Conservation (phyloP, 2,113 vertebrate genomes). For the Dendropsophus ebraccatus region DNA sequence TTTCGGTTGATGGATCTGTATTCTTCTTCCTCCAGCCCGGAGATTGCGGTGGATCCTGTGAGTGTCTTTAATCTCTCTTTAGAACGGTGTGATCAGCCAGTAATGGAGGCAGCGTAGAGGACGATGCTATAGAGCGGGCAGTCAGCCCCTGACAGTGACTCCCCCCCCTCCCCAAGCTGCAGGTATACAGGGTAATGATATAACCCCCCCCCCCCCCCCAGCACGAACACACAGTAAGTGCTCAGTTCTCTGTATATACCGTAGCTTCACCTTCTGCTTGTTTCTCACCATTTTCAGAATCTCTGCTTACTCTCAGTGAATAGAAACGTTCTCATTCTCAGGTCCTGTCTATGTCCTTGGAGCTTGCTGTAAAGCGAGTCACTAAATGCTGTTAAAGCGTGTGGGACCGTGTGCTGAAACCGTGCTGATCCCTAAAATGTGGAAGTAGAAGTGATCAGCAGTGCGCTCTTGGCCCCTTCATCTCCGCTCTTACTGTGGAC, state of each 20-base stretch:
- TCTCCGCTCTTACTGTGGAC: too few species aligned
- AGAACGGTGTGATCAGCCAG: not conserved
- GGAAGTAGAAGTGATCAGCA: too few species aligned
- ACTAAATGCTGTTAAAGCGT: too few species aligned
- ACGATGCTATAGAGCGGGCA: not conserved
- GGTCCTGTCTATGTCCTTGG: too few species aligned
- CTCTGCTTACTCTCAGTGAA: too few species aligned
- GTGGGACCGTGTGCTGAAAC: too few species aligned
- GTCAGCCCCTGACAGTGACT: too few species aligned
- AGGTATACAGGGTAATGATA: not conserved
- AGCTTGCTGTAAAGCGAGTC: too few species aligned
- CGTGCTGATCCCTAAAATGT: too few species aligned
- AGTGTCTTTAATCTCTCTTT: not conserved
- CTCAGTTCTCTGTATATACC: not conserved
- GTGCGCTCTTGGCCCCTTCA: too few species aligned
- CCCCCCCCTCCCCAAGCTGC: not conserved
- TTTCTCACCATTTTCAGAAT: too few species aligned
- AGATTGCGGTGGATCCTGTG: not conserved
- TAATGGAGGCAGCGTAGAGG: not conserved
- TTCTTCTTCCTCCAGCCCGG: not conserved
- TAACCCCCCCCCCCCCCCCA: not conserved
- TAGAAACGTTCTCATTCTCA: too few species aligned
- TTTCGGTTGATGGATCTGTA: constrained; percentile 28
- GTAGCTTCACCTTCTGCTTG: not conserved
- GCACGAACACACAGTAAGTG: not conserved